Evolutionary conservation across 2,888 invertebrate genomes (phyloP).

Genomic region (Rhagonycha lutea): DNA sequence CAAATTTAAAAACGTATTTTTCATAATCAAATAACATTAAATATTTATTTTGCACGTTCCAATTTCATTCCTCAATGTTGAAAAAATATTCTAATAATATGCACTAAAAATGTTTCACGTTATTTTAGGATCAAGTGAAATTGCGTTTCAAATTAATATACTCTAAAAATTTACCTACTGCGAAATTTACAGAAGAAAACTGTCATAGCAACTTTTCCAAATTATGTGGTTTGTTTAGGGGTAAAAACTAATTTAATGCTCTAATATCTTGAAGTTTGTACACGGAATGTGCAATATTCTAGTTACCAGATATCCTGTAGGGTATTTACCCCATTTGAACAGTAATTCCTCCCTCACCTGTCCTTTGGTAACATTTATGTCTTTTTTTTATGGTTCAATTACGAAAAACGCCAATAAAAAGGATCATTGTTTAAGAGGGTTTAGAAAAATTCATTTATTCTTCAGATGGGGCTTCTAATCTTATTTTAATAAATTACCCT

Average conservation of each 20-base stretch:
- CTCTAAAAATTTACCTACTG: neutral
- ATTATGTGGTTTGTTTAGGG: neutral
- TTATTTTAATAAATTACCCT: neutral
- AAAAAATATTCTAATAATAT: neutral
- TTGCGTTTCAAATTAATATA: neutral
- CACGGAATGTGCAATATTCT: slow-evolving; percentile 20
- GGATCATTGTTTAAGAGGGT: neutral
- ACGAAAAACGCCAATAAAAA: slow-evolving; percentile 29
- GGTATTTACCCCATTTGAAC: slow-evolving; percentile 26
- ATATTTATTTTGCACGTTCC: neutral
- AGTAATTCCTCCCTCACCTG: slow-evolving; percentile 31
- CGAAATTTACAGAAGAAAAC: neutral
- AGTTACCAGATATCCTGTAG: slow-evolving; percentile 22
- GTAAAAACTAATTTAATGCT: neutral
- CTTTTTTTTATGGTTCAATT: slow-evolving; percentile 33
- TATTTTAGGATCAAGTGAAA: neutral
- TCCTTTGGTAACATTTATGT: slow-evolving; percentile 29
- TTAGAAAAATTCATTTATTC: neutral
- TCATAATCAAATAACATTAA: neutral
- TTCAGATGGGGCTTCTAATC: neutral
- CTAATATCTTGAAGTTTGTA: neutral
- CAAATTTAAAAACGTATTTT: neutral
- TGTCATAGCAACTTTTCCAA: neutral
- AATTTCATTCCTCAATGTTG: neutral
- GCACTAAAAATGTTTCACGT: neutral